Evolutionary conservation across 2,113 vertebrate genomes (phyloP).

Genomic region (Morone chrysops): DNA sequence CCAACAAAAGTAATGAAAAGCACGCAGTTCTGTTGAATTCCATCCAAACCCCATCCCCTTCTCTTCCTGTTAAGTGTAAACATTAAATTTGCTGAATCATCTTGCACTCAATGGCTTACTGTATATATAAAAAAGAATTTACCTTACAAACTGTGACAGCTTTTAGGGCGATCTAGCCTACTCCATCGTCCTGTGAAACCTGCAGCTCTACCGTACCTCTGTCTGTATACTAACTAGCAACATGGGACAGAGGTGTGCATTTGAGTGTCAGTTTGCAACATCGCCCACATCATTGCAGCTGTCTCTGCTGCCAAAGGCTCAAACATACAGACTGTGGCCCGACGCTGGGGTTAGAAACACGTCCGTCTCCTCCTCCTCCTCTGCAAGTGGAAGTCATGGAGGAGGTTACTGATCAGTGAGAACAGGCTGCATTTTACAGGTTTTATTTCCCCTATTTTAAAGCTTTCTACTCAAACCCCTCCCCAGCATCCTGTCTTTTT

Average conservation of each 20-base stretch:
- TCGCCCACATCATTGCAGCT: constrained; percentile 33
- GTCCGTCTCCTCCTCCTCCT: constrained; percentile 7
- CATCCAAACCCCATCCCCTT: neutral
- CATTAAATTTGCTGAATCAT: neutral
- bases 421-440: neutral
- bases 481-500: no score
- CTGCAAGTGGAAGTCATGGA: neutral
- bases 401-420: neutral
- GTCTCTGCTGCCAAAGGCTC: constrained; percentile 20
- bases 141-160: no score
- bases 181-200: neutral
- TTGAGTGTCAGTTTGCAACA: constrained; percentile 13
- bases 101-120: neutral
- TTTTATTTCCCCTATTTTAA: neutral
- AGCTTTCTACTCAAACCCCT: no score
- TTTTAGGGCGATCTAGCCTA: neutral
- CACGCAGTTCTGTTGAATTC: neutral
- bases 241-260: constrained; percentile 1
- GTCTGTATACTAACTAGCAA: neutral
- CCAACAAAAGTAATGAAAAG: neutral
- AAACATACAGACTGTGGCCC: neutral
- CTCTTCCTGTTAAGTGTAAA: neutral
- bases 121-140: no score
- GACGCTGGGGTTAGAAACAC: constrained; percentile 15
- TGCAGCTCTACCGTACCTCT: neutral